Evolutionary conservation across 92 coral and sea anemone genomes (phyloP).

Genomic region (Siderastrea siderea): DNA sequence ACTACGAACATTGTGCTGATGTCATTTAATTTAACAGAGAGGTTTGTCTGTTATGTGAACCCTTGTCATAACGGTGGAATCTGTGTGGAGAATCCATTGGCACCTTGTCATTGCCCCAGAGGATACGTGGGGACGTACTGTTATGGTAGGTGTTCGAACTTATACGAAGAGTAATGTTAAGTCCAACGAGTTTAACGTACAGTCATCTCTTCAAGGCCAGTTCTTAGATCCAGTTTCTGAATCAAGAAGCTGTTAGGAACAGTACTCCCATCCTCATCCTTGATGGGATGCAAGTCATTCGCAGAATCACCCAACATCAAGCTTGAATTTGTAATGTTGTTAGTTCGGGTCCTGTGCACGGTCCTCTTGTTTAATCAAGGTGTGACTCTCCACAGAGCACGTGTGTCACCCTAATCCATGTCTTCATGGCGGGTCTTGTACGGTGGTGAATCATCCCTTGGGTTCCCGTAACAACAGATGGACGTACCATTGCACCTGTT

Average conservation of each 20-base stretch:
- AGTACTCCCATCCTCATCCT: too few relatives aligned
- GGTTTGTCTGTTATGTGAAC: conserved; percentile 57
- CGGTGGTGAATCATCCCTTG: conserved; percentile 28
- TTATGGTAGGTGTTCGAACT: conserved; percentile 37
- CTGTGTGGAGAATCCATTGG: conserved; percentile 75
- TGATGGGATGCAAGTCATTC: too few relatives aligned
- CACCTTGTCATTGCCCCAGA: conserved; percentile 55
- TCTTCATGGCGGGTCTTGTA: conserved; percentile 78
- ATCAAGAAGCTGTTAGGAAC: too few relatives aligned
- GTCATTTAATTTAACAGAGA: conserved; percentile 1
- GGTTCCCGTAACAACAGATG: conserved; percentile 59
- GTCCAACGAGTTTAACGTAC: too few relatives aligned
- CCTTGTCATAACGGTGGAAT: conserved; percentile 92
- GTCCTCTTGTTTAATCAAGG: background rate
- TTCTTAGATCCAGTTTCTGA: too few relatives aligned
- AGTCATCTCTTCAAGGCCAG: too few relatives aligned
- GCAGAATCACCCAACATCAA: too few relatives aligned
- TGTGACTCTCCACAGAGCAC: conserved; percentile 55
- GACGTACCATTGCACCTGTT: conserved; percentile 70
- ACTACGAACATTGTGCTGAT: too few relatives aligned
- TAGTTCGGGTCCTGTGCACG: background rate
- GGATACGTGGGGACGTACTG: conserved; percentile 69
- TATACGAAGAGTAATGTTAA: background rate
- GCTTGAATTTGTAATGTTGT: too few relatives aligned
- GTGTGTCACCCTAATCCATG: conserved; percentile 93